Evolutionary conservation across 2,113 vertebrate species (phyloP), one percentile per base, ranked within the genome.

Genomic region (Formicarius rufipectus): DNA sequence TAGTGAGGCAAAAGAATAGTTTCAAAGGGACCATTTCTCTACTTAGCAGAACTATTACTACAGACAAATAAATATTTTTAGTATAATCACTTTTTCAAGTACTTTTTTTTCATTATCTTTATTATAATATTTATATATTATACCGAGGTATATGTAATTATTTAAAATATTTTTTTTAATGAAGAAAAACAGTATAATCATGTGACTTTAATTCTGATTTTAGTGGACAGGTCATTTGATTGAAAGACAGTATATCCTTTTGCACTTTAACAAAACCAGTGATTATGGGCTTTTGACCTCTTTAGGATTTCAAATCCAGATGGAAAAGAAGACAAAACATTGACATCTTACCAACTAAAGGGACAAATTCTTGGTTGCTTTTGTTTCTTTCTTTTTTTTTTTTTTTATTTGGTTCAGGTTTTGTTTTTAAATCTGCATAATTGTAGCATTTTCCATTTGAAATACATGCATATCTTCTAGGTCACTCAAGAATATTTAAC

Each of bases 1-100:
- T 92, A 87, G 49, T 53, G 81, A 89, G 59, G 52, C 47, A 90
- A 95, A 93, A 71, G 73, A 89, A 87, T 93, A 12, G 80, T 97
- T 96, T 89, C 80, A 84, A 72, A 90, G 22, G 10, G 14, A 44
- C 5, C 1, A 24, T 60, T 92, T 52, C 37, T 82, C 63, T 94
- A 42, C 50, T 84, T 92, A 74, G 31, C 31, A 83, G 91, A 95
- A 88, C 67, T 74, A 23, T 73, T 92, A 58, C 20, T 63, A 78
- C 17, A 67, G 60, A 76, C 6, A 10, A 92, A 24, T 67, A 95
- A 75, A 39, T 63, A 58, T 71, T 93, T 88, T 92, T 74, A 85
- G 67, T 90, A 80, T 71, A 59, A 93, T 47, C 3, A 53, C 9
- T 12, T 91, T 93, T 95, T 75, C 78, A 90, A 77, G 37, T 72